These are phyloP conservation scores for Microctenopoma lineatum DNA, from an alignment of 2,797 vertebrate genomes.

Conservation along the genomic window DNA sequence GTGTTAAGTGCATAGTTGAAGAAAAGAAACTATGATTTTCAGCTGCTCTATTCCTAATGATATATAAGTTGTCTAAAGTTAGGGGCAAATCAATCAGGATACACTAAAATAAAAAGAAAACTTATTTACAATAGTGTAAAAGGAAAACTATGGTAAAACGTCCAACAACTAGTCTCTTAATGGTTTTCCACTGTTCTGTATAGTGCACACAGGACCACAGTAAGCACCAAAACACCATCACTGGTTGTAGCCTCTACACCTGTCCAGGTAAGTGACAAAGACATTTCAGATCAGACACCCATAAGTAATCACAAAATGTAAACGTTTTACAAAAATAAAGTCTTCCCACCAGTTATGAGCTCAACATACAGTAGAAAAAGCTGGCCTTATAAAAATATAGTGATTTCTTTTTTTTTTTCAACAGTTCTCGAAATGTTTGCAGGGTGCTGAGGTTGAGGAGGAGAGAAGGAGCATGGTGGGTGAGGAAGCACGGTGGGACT, in stretches of 20 bases:
- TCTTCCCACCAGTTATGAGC: conserved; percentile 74
- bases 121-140: conserved; percentile 52
- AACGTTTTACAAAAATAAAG: conserved; percentile 81
- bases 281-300: conserved; percentile 72
- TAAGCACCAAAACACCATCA: conserved; percentile 70
- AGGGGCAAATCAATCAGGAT: conserved; percentile 32
- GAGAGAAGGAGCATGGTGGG: conserved; percentile 35
- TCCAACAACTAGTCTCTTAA: conserved; percentile 54
- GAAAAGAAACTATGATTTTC: conserved; percentile 43
- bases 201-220: conserved; percentile 73
- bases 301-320: conserved; percentile 74
- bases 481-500: conserved; percentile 53
- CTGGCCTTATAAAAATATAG: conserved; percentile 86
- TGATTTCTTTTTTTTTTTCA: conserved; percentile 75
- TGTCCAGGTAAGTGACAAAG: conserved; percentile 63
- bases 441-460: conserved; percentile 64
- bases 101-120: conserved; percentile 35
- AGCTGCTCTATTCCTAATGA: conserved; percentile 32
- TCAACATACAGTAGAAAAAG: conserved; percentile 86
- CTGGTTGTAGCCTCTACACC: conserved; percentile 56
- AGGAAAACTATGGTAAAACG: conserved; percentile 50
- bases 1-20: conserved; percentile 79
- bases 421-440: conserved; percentile 73
- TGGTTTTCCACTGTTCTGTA: conserved; percentile 52
- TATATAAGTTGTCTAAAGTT: conserved; percentile 25